A percentile compares a stretch with the other conserved stretches of the same genome.
Conservation (phyloP, 2,797 vertebrate species). For the Halcyon smyrnensis region DNA sequence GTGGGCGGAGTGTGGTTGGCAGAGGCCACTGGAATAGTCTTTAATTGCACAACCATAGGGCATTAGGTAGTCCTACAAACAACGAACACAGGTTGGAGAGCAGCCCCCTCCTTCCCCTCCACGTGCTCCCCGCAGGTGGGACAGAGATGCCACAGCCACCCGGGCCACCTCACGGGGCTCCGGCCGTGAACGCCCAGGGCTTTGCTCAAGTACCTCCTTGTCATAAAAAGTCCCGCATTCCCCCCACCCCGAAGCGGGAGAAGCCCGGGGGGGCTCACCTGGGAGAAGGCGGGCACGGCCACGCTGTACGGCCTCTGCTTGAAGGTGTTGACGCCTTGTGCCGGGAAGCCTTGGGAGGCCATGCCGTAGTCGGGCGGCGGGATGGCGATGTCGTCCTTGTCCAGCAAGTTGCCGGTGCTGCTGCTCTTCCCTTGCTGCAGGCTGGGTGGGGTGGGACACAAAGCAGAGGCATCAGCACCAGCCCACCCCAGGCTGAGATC, state of each 20-base stretch:
- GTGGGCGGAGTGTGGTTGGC: conserved; percentile 70
- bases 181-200: rapidly evolving
- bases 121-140: background rate
- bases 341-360: conserved; percentile 80
- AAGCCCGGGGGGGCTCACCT: conserved; percentile 77
- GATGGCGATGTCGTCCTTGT: conserved; percentile 87
- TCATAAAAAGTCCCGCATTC: rapidly evolving
- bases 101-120: background rate
- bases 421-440: conserved; percentile 93
- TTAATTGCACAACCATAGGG: conserved; percentile 77
- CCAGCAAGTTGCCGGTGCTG: conserved; percentile 96
- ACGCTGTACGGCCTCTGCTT: conserved; percentile 93
- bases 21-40: conserved; percentile 76
- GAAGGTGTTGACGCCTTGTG: conserved; percentile 81
- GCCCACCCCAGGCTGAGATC: rapidly evolving
- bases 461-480: background rate
- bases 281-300: conserved; percentile 89
- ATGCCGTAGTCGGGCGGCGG: conserved; percentile 86
- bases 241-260: rapidly evolving
- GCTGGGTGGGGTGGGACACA: conserved; percentile 68
- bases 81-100: conserved; percentile 75
- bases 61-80: conserved; percentile 78
- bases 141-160: background rate
- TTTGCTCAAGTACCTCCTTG: background rate
- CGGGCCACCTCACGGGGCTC: rapidly evolving